Conservation (phyloP, 2,797 vertebrate species). For the Amblyraja radiata region DNA sequence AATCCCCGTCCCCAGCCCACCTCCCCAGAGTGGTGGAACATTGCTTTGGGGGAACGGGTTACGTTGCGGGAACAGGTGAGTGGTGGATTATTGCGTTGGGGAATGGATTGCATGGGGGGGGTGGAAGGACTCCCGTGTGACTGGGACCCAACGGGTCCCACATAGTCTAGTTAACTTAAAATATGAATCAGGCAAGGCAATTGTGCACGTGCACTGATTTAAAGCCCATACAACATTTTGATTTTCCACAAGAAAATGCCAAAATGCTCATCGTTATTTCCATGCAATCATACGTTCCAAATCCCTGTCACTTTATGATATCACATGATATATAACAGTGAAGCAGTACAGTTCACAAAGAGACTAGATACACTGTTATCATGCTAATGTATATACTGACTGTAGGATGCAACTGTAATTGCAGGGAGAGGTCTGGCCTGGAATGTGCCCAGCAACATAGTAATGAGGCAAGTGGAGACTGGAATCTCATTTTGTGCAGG, state of each 20-base stretch:
- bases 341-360: not conserved
- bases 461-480: not conserved
- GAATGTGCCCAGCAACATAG: not conserved
- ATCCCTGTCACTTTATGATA: not conserved
- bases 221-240: not conserved
- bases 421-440: not conserved
- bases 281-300: not conserved
- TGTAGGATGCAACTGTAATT: not conserved
- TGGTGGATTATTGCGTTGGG: too few species aligned
- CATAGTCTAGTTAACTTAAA: not conserved
- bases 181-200: not conserved
- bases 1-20: too few species aligned
- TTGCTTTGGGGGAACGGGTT: too few species aligned
- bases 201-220: not conserved
- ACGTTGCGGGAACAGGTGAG: too few species aligned
- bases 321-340: not conserved
- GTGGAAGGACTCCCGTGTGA: too few species aligned
- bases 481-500: not conserved
- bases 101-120: too few species aligned
- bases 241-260: not conserved
- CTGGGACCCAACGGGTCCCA: too few species aligned
- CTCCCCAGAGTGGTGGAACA: too few species aligned
- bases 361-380: not conserved
- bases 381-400: not conserved
- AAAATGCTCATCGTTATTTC: not conserved